Conservation (phyloP, 2,888 invertebrate species). For the Sarcophaga variegata region DNA sequence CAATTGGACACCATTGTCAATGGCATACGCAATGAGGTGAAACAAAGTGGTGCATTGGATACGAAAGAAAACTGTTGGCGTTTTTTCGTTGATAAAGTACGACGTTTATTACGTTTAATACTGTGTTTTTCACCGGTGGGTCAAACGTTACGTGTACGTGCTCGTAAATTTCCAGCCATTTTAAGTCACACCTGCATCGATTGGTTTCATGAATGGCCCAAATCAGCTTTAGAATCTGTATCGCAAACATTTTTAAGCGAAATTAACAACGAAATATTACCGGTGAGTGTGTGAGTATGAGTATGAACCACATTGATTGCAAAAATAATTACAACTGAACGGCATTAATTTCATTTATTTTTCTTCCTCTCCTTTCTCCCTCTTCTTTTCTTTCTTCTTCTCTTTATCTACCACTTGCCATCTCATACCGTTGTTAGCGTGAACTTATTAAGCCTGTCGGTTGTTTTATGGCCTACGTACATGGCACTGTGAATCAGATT, state of each 20-base stretch:
- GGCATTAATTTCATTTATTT: constrained; percentile 54
- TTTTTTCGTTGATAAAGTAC: constrained; percentile 95
- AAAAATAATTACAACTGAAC: constrained; percentile 48
- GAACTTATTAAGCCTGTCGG: constrained; percentile 88
- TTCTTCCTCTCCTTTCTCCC: constrained; percentile 2
- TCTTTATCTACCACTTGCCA: neutral
- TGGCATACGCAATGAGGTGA: constrained; percentile 90
- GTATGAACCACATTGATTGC: neutral
- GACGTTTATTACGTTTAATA: constrained; percentile 90
- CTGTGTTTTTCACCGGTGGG: constrained; percentile 99
- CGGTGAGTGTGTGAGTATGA: constrained; percentile 84
- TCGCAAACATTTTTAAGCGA: constrained; percentile 92
- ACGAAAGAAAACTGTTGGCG: constrained; percentile 97
- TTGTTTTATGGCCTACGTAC: constrained; percentile 95
- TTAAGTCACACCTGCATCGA: constrained; percentile 96
- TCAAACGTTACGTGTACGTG: constrained; percentile 91
- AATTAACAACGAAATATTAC: constrained; percentile 88
- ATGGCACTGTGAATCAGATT: constrained; percentile 93
- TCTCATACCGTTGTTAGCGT: constrained; percentile 79
- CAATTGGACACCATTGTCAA: constrained; percentile 93
- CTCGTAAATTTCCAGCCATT: constrained; percentile 96
- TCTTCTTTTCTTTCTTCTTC: neutral
- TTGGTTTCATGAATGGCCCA: constrained; percentile 99
- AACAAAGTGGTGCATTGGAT: constrained; percentile 91
- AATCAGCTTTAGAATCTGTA: constrained; percentile 94